phyloP scores from a whole-genome alignment of 1,140 invertebrate genomes.

The Diplogasteroides magnus region DNA sequence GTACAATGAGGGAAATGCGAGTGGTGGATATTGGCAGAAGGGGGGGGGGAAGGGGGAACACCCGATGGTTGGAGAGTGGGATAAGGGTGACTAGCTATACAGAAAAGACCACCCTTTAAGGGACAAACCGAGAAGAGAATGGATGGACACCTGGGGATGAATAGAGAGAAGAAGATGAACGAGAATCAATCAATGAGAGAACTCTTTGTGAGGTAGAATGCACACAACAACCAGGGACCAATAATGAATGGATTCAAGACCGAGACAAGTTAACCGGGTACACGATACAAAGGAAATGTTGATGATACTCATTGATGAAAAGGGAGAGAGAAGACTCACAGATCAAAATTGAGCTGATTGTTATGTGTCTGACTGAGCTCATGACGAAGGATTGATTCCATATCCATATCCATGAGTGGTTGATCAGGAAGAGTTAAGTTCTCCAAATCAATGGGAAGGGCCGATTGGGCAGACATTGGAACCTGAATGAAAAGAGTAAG shows the following conservation, averaged over 20 bases:
- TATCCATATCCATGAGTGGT: constrained; percentile 39
- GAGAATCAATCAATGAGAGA: background rate
- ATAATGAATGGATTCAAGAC: background rate
- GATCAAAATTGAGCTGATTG: constrained; percentile 24
- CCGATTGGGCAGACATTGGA: constrained; percentile 17
- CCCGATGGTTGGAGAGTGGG: no score
- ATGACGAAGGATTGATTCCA: constrained; percentile 38
- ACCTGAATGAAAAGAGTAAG: no score
- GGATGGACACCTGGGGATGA: no score
- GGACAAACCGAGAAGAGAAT: no score
- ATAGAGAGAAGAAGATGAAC: no score
- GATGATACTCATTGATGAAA: no score
- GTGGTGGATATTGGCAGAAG: background rate
- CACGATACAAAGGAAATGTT: background rate
- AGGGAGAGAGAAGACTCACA: constrained; percentile 4
- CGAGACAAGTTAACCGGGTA: background rate
- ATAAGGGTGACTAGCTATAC: no score
- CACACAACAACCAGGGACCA: no score
- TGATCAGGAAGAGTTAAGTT: constrained; percentile 37
- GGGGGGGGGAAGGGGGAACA: background rate
- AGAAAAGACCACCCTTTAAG: no score
- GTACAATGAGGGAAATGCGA: background rate
- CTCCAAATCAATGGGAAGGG: constrained; percentile 37
- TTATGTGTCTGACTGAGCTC: constrained; percentile 23
- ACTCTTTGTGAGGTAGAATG: no score